Percentiles rank a stretch among this genome's conserved stretches.
phyloP scores from a whole-genome alignment of 2,888 invertebrate genomes.

The Oligia latruncula region DNA sequence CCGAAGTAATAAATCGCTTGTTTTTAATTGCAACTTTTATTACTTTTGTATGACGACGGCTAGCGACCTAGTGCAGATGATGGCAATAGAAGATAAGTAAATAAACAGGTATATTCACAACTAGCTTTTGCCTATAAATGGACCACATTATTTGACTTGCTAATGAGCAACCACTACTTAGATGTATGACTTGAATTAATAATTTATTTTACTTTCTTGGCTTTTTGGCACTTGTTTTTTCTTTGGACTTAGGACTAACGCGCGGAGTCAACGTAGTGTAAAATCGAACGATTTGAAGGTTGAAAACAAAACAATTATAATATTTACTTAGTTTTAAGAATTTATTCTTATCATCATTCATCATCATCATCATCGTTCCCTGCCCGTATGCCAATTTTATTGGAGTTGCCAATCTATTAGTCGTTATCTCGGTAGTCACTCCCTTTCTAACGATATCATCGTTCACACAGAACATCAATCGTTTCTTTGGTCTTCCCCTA shows the following conservation, averaged over 20 bases:
- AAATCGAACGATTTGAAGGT: not conserved
- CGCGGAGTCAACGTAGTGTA: not conserved
- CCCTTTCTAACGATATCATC: too few relatives aligned
- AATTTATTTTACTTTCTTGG: not conserved
- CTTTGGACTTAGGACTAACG: not conserved
- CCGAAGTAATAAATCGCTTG: not conserved
- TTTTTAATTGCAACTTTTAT: not conserved
- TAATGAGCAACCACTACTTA: constrained; percentile 27
- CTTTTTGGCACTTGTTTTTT: not conserved
- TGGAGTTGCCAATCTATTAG: too few relatives aligned
- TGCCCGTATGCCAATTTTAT: too few relatives aligned
- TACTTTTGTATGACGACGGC: not conserved
- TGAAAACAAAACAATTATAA: too few relatives aligned
- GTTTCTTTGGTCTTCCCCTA: too few relatives aligned
- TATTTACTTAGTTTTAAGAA: too few relatives aligned
- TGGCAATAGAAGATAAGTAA: constrained; percentile 27
- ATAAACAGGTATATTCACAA: constrained; percentile 43
- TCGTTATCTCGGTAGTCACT: too few relatives aligned
- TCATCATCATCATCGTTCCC: too few relatives aligned
- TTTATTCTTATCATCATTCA: too few relatives aligned
- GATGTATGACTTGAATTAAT: constrained; percentile 18
- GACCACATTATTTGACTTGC: constrained; percentile 32
- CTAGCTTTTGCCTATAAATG: constrained; percentile 32
- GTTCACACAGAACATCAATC: too few relatives aligned
- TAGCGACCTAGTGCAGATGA: constrained; percentile 23